Conservation (phyloP, 2,113 vertebrate species). For the Nymphicus hollandicus region DNA sequence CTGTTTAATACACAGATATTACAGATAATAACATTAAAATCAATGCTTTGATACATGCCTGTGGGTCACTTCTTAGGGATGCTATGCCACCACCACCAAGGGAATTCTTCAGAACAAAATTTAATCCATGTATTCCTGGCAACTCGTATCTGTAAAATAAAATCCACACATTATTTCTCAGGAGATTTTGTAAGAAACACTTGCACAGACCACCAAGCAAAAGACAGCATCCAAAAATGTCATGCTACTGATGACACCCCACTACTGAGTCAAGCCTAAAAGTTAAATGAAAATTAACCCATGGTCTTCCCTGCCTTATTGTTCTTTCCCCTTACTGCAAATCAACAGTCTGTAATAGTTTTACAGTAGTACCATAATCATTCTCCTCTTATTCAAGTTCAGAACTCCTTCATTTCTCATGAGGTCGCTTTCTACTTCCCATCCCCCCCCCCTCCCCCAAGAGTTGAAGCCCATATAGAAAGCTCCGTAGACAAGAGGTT, state of each 20-base stretch:
- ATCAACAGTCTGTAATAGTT: background rate
- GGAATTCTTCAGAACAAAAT: slow-evolving; percentile 84
- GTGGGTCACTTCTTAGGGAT: slow-evolving; percentile 86
- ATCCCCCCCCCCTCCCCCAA: background rate
- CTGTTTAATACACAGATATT: background rate
- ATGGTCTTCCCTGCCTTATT: background rate
- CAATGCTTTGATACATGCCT: slow-evolving; percentile 69
- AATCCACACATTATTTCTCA: background rate
- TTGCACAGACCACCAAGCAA: background rate
- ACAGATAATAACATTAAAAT: background rate
- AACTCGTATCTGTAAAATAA: slow-evolving; percentile 79
- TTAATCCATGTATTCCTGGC: slow-evolving; percentile 82
- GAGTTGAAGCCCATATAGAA: background rate
- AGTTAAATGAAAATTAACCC: background rate
- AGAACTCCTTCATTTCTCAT: background rate
- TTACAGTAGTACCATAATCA: background rate
- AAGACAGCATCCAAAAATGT: background rate
- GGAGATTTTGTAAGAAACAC: background rate
- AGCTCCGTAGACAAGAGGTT: background rate
- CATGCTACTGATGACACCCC: background rate
- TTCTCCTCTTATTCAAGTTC: background rate
- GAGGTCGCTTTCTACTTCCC: background rate
- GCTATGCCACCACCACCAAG: slow-evolving; percentile 84
- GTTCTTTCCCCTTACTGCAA: background rate
- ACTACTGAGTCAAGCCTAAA: background rate